Percentiles rank a stretch among this genome's conserved stretches.
Conservation (phyloP, 2,888 invertebrate genomes). For the Diplolepis rosae region DNA sequence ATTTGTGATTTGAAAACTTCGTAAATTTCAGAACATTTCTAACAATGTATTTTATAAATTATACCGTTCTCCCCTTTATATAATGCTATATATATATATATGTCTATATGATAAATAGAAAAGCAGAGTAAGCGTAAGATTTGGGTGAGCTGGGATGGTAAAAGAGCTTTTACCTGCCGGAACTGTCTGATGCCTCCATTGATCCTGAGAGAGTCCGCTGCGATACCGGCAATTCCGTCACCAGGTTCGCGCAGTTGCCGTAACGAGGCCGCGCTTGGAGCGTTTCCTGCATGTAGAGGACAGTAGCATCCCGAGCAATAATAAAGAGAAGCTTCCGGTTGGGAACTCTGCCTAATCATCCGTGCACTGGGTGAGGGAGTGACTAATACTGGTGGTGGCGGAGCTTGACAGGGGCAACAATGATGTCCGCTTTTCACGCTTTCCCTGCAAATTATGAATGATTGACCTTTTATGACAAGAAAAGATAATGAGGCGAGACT, state of each 20-base stretch:
- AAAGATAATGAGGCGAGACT: neutral
- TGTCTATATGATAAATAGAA: slow-evolving; percentile 5
- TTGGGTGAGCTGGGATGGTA: slow-evolving; percentile 32
- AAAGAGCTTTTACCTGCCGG: slow-evolving; percentile 84
- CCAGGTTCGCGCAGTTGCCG: slow-evolving; percentile 88
- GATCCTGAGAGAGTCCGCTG: slow-evolving; percentile 95
- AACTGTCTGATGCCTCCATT: slow-evolving; percentile 98
- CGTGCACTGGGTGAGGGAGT: slow-evolving; percentile 82
- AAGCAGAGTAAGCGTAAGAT: neutral
- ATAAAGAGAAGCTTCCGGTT: slow-evolving; percentile 83
- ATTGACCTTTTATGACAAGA: neutral
- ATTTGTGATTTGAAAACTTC: too few relatives aligned
- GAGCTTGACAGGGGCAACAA: slow-evolving; percentile 80
- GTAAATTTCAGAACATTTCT: neutral
- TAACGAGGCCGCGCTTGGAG: slow-evolving; percentile 86
- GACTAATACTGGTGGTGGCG: slow-evolving; percentile 83
- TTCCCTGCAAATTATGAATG: slow-evolving; percentile 58
- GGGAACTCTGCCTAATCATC: slow-evolving; percentile 92
- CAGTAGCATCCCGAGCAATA: slow-evolving; percentile 72
- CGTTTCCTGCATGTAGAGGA: slow-evolving; percentile 78
- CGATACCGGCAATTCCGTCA: slow-evolving; percentile 95
- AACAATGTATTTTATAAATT: too few relatives aligned
- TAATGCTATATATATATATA: neutral
- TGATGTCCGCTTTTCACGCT: slow-evolving; percentile 71
- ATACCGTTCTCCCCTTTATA: too few relatives aligned